Evolutionary conservation across 2,888 invertebrate species (phyloP).

Genomic region (Drosophila infuscata): DNA sequence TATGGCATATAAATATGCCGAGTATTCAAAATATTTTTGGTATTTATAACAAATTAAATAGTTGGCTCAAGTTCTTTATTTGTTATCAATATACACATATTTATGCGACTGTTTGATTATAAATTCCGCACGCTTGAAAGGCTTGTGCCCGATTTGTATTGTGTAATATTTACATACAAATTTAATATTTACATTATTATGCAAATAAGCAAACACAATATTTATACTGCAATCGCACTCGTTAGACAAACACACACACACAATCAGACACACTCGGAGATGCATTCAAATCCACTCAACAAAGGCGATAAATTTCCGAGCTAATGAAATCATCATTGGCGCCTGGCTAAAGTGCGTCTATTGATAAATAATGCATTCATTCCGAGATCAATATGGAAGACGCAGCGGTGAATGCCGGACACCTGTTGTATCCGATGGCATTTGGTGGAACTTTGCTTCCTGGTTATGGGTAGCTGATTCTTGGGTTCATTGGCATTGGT

Average conservation of each 20-base stretch:
- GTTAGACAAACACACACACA: not conserved
- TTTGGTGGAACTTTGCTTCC: constrained; percentile 60
- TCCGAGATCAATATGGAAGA: constrained; percentile 25
- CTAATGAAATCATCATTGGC: constrained; percentile 53
- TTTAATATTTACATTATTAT: constrained; percentile 46
- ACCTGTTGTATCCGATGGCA: constrained; percentile 61
- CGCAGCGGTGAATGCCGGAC: constrained; percentile 27
- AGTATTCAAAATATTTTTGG: constrained; percentile 43
- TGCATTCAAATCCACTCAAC: constrained; percentile 14
- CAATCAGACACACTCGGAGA: not conserved
- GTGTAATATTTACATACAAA: constrained; percentile 28
- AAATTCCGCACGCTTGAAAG: constrained; percentile 22
- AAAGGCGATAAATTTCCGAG: constrained; percentile 47
- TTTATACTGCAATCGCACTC: constrained; percentile 46
- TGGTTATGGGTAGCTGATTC: constrained; percentile 50
- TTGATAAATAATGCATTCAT: constrained; percentile 37
- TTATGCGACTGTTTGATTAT: not conserved
- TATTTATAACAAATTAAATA: constrained; percentile 1
- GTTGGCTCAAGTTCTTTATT: constrained; percentile 6
- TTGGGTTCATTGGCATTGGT: constrained; percentile 65
- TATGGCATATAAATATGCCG: constrained; percentile 18
- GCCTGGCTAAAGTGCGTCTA: constrained; percentile 44
- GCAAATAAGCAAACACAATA: constrained; percentile 47
- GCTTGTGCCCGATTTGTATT: constrained; percentile 3
- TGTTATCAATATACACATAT: not conserved